phyloP scores from a whole-genome alignment of 2,113 vertebrate genomes.

The Ochotona princeps region DNA sequence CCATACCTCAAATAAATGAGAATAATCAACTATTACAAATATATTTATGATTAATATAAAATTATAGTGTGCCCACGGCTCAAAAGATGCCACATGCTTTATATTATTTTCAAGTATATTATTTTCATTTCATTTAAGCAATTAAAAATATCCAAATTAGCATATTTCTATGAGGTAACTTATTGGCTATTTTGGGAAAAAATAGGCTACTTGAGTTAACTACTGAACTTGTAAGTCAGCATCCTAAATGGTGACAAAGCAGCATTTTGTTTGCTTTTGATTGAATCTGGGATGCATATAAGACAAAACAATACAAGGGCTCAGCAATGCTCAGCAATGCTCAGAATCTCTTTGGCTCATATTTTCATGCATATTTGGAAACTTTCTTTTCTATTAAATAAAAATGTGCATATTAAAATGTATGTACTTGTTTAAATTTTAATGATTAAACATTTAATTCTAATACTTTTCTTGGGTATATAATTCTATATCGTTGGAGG shows the following conservation, averaged over 20 bases:
- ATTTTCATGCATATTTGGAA: not conserved
- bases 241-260: not conserved
- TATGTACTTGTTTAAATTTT: not conserved
- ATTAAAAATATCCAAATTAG: not conserved
- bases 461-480: not conserved
- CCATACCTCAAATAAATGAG: too few species aligned
- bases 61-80: not conserved
- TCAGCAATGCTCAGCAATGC: too few species aligned
- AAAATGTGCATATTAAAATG: not conserved
- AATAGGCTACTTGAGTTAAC: not conserved
- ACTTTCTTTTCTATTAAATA: not conserved
- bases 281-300: not conserved
- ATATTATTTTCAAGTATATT: not conserved
- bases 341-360: not conserved
- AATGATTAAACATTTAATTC: not conserved
- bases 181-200: not conserved
- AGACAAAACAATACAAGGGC: not conserved
- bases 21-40: too few species aligned
- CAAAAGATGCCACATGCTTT: not conserved
- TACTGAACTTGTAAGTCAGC: not conserved
- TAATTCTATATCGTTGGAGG: not conserved
- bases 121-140: not conserved
- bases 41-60: too few species aligned
- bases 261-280: too few species aligned
- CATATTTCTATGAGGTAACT: not conserved